A percentile compares a stretch with the other conserved stretches of the same genome.
Evolutionary conservation across 2,797 vertebrate species (phyloP).

Genomic region (Dicrostonyx torquatus): DNA sequence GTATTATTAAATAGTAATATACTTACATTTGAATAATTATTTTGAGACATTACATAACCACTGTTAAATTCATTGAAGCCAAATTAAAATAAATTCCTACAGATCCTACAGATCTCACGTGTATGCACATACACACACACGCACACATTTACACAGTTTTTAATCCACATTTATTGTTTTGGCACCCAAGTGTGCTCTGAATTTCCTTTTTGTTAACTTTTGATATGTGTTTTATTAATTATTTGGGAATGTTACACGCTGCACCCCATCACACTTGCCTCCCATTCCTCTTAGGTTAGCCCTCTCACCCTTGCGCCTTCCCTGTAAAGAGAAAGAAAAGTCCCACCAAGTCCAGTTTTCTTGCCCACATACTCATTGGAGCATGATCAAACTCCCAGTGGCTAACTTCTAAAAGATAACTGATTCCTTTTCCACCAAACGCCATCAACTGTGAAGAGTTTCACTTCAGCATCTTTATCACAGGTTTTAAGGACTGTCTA

Average conservation of each 20-base stretch:
- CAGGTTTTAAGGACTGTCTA: not conserved
- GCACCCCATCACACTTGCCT: not conserved
- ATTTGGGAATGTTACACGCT: not conserved
- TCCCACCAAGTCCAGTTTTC: not conserved
- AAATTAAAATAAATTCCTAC: conserved; percentile 11
- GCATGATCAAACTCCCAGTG: not conserved
- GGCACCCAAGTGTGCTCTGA: not conserved
- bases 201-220: not conserved
- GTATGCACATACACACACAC: not conserved
- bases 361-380: not conserved
- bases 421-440: not conserved
- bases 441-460: not conserved
- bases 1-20: conserved; percentile 41
- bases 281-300: not conserved
- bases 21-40: conserved; percentile 32
- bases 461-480: not conserved
- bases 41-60: conserved; percentile 26
- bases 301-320: not conserved
- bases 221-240: not conserved
- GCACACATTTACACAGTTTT: not conserved
- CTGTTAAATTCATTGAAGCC: not conserved
- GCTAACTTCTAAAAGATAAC: not conserved
- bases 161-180: not conserved
- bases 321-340: not conserved
- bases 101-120: not conserved